phyloP scores from a whole-genome alignment of 2,113 vertebrate genomes.

The Pollimyrus isidori region DNA sequence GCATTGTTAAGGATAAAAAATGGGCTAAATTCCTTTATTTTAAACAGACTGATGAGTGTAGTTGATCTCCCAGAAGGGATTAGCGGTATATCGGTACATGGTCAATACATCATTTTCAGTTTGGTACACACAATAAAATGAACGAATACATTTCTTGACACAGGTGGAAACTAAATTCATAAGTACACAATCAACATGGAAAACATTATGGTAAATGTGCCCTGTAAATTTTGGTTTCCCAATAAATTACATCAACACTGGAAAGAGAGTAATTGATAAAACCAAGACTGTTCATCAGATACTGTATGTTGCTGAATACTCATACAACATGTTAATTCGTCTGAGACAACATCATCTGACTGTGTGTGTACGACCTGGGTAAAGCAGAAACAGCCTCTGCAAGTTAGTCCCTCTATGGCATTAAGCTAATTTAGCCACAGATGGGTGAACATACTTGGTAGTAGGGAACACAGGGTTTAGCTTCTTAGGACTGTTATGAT shows the following conservation, averaged over 20 bases:
- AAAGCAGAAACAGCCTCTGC: background rate
- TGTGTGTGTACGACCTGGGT: background rate
- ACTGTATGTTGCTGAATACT: background rate
- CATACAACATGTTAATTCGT: background rate
- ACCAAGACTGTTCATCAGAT: background rate
- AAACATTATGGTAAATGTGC: background rate
- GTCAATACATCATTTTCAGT: background rate
- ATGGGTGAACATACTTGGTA: too few species aligned
- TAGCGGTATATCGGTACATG: background rate
- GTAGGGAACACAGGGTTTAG: too few species aligned
- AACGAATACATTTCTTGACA: background rate
- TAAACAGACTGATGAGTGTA: background rate
- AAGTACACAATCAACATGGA: background rate
- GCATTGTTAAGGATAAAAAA: background rate
- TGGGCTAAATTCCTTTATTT: background rate
- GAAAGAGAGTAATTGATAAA: background rate
- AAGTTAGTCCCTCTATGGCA: background rate
- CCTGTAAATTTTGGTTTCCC: background rate
- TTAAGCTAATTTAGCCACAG: background rate
- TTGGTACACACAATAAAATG: background rate
- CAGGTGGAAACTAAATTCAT: background rate
- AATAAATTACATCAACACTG: background rate
- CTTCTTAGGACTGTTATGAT: background rate
- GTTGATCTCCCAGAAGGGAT: background rate
- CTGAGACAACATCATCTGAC: background rate